phyloP scores from a whole-genome alignment of 2,113 vertebrate genomes.

The Esox niger region DNA sequence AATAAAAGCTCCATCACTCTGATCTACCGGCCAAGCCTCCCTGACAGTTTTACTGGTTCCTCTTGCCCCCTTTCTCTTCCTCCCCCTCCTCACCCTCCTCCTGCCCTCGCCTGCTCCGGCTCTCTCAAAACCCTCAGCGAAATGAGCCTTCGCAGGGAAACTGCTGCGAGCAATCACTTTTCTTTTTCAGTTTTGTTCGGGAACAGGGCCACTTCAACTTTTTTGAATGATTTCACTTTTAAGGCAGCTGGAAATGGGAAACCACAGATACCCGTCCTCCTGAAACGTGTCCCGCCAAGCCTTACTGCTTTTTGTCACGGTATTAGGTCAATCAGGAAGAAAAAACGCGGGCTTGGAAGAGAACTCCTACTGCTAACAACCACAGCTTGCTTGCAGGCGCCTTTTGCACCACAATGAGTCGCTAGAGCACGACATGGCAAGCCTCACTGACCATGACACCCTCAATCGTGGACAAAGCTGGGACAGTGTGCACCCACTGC shows the following conservation, averaged over 20 bases:
- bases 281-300: too few relatives aligned
- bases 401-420: too few relatives aligned
- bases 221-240: constrained; percentile 48
- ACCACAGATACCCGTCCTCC: constrained; percentile 29
- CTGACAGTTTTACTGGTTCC: constrained; percentile 64
- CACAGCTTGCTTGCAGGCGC: too few relatives aligned
- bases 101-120: too few relatives aligned
- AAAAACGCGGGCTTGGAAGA: too few relatives aligned
- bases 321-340: too few relatives aligned
- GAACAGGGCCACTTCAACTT: constrained; percentile 15
- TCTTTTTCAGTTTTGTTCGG: constrained; percentile 58
- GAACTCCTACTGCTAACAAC: too few relatives aligned
- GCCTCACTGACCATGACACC: constrained; percentile 15
- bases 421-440: constrained; percentile 1
- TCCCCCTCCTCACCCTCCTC: too few relatives aligned
- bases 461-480: too few relatives aligned
- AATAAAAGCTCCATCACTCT: constrained; percentile 60
- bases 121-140: constrained; percentile 7
- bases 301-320: too few relatives aligned
- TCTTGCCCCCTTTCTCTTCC: constrained; percentile 29
- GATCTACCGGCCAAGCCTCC: constrained; percentile 64
- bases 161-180: constrained; percentile 41
- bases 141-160: too few relatives aligned
- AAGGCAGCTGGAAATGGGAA: constrained; percentile 29
- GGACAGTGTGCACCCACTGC: constrained; percentile 38